A percentile compares a stretch with the other conserved stretches of the same genome.
These are phyloP conservation scores for Prolemur simus DNA, from an alignment of 2,113 vertebrate species.

Conservation along the genomic window DNA sequence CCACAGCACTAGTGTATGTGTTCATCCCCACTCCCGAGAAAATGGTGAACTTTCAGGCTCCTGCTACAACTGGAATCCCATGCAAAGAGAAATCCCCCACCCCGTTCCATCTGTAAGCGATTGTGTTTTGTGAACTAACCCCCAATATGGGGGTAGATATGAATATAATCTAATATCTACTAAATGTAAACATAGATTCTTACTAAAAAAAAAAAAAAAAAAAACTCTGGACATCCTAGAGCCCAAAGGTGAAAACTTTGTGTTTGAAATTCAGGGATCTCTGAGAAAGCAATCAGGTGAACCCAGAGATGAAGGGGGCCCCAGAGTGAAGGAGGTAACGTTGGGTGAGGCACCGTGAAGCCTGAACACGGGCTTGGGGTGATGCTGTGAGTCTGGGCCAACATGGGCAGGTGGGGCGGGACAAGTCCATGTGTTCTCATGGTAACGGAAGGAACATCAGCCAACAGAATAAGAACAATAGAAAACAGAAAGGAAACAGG, in stretches of 20 bases:
- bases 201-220: not conserved
- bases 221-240: not conserved
- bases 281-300: not conserved
- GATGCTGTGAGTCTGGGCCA: not conserved
- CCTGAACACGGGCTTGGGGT: no score
- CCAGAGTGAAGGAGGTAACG: not conserved
- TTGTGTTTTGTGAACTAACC: not conserved
- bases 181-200: not conserved
- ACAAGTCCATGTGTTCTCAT: fast-evolving
- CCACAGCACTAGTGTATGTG: not conserved
- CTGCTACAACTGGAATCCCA: not conserved
- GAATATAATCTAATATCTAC: not conserved
- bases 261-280: not conserved
- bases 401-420: not conserved
- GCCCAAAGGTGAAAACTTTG: not conserved
- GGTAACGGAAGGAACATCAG: no score
- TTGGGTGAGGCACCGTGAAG: not conserved
- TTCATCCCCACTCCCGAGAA: not conserved
- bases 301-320: not conserved
- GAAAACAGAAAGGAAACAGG: not conserved
- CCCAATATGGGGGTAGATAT: no score
- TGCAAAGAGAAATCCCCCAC: not conserved
- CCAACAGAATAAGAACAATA: not conserved
- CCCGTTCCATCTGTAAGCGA: not conserved
- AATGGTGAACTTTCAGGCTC: not conserved